These are phyloP conservation scores for Mesorhabditis spiculigera DNA, from an alignment of 2,888 invertebrate species.

Conservation along the genomic window DNA sequence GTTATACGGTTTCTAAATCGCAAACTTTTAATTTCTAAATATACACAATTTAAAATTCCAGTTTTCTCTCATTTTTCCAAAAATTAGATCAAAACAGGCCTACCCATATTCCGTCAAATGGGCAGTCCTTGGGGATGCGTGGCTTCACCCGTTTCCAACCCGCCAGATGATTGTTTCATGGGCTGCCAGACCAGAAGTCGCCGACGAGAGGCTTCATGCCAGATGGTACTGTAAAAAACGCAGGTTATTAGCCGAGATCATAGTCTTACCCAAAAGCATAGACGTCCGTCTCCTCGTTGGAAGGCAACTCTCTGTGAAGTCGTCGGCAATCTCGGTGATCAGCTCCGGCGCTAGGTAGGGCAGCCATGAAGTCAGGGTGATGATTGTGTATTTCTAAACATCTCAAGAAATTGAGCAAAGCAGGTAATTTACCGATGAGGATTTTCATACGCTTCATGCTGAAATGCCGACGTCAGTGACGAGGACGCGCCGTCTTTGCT, in stretches of 20 bases:
- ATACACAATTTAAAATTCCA: no score
- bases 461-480: conserved; percentile 98
- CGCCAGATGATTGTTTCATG: no score
- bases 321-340: conserved; percentile 66
- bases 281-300: conserved; percentile 85
- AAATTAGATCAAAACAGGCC: no score
- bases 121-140: no score
- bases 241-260: background rate
- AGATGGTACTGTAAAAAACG: conserved; percentile 75
- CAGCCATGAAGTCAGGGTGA: conserved; percentile 94
- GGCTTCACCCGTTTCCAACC: no score
- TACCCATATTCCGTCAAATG: no score
- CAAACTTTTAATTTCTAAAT: no score
- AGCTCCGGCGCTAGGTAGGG: conserved; percentile 97
- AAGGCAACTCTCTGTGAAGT: conserved; percentile 76
- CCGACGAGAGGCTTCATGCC: conserved; percentile 79
- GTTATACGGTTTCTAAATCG: no score
- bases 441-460: conserved; percentile 83
- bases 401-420: conserved; percentile 6
- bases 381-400: conserved; percentile 63
- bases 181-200: conserved; percentile 19
- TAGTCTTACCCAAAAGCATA: conserved; percentile 86
- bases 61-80: no score
- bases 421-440: conserved; percentile 26
- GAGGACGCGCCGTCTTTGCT: conserved; percentile 75